Evolutionary conservation across 2,797 vertebrate species (phyloP).

Genomic region (Acrocephalus scirpaceus): DNA sequence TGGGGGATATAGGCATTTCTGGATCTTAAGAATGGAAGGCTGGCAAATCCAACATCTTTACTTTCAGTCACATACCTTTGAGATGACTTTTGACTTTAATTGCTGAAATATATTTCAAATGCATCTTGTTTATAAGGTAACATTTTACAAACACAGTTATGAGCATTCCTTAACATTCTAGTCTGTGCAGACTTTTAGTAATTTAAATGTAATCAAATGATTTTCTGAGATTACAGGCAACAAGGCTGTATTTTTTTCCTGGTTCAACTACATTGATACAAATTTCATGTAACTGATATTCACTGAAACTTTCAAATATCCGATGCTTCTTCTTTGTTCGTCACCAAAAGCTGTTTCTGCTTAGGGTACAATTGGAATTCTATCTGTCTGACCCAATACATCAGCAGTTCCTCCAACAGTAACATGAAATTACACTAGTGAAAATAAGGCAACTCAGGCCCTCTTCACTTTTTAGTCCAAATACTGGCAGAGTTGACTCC

Average conservation of each 20-base stretch:
- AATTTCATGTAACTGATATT: not conserved
- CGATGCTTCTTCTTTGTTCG: not conserved
- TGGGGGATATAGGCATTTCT: not conserved
- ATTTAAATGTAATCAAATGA: not conserved
- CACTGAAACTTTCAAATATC: not conserved
- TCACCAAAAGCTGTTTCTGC: not conserved
- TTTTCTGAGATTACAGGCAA: not conserved
- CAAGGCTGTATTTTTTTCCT: not conserved
- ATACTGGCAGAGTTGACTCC: not conserved
- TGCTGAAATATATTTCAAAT: slow-evolving; percentile 21
- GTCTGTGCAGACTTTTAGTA: not conserved
- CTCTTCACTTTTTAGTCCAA: not conserved
- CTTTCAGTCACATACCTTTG: not conserved
- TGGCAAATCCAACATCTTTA: not conserved
- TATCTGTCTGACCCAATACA: not conserved
- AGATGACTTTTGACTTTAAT: not conserved
- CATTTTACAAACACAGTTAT: not conserved
- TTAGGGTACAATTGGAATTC: not conserved
- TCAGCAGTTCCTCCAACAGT: not conserved
- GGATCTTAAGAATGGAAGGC: not conserved
- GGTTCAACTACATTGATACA: not conserved
- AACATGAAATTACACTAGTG: not conserved
- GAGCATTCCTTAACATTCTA: not conserved
- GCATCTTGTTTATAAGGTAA: not conserved
- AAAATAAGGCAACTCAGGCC: not conserved